Base-by-base conservation (phyloP, 2,888 invertebrate genomes). In the Agrotis clavis region DNA sequence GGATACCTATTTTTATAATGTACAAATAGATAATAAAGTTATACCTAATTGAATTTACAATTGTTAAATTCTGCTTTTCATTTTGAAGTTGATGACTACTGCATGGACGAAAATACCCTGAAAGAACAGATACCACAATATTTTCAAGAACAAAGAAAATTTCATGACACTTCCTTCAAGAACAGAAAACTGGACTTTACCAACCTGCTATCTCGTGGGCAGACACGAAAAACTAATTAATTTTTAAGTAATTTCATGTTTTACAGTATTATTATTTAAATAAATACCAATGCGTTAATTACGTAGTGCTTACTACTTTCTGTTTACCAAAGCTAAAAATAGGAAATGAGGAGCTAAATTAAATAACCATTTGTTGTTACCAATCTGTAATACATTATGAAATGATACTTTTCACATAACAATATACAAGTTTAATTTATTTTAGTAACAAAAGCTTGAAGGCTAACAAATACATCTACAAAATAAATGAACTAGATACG, bases 351-450 rank as follows among this genome's bases (percentile, higher is more conserved):
- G 54, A 30, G 21, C 63, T 54, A 79, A 86, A 88, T 86, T 76
- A 86, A 88, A 86, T 81, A 50, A 75, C 65, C 71, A 69, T 59
- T 82, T 88, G 86, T 91, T 90, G 88, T 88, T 92, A 94, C 91
- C 91, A 93, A 90, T 92, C 73, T 92, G 89, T 93, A 91, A 90
- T 93, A 90, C 90, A 90, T 88, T 89, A 91, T 87, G 91, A 91
- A 92, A 89, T 84, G 82, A 88, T 87, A 90, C 87, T 90, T 86
- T 92, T 90, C 91, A 93, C 90, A 92, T 93, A 92, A 93, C 91
- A 93, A 93, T 91, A 91, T 92, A 92, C 90, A 92, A 88, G 87
- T 88, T 86, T 87, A 82, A 80, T 85, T n/a, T 83, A 84, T 84
- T 89, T 90, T 86, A 91, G 84, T 90, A 93, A 92, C 91, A 90